Evolutionary conservation across 2,797 vertebrate species (phyloP), one percentile per base, ranked within the genome.

Genomic region (Antennarius maculatus): DNA sequence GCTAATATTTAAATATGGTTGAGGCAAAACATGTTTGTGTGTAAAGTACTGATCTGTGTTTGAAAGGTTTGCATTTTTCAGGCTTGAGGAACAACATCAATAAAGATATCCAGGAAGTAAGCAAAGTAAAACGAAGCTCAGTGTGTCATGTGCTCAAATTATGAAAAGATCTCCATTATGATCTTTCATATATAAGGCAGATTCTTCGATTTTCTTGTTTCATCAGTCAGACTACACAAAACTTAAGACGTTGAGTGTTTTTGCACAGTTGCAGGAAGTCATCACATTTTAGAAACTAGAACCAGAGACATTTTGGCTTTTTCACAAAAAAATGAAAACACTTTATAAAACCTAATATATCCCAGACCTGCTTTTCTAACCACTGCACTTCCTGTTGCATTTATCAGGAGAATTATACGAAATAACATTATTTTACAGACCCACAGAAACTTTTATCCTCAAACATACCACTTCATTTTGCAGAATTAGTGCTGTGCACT

Each of bases 381-480:
- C 7, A 45, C 16, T 54, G 1, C 43, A 47, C 14, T 8, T 4
- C 12, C 15, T 16, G 18, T 31, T 45, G 14, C n/a, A 13, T 73
- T 59, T 29, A 7, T 46, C 29, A 48, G 47, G 9, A 18, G 47
- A 48, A 43, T 65, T 58, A 43, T 1, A 49, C 51, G 7, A 23
- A 9, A 63, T 41, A 55, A 55, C 29, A 54, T 45, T 48, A 54
- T 71, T 8, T 17, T 64, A 15, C 37, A 27, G 14, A 48, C 54
- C 3, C 14, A 54, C 60, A 60, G 48, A 58, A 53, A 52, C 46
- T 48, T 43, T 42, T n/a, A 28, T 15, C 56, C 50, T 51, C 17
- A 60, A 69, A 71, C 34, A 17, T 27, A 11, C 72, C 67, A 62
- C 76, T 86, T 80, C 28, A 71, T 88, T 86, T 76, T 87, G 63